Evolutionary conservation across 2,113 vertebrate genomes (phyloP).

Genomic region (Cottus gobio): DNA sequence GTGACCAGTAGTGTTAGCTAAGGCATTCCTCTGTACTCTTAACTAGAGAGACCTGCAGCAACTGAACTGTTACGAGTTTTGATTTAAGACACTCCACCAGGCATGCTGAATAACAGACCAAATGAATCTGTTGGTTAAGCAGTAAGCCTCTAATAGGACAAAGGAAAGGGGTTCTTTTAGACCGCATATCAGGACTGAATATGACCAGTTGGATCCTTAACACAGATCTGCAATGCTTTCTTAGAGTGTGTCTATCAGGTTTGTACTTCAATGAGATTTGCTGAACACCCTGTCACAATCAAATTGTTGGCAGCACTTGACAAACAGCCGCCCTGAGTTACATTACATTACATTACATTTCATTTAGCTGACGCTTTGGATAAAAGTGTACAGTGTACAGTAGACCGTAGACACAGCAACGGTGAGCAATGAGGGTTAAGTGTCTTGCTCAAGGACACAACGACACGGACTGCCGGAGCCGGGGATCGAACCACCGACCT

Average conservation of each 20-base stretch:
- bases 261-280: constrained; percentile 17
- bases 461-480: too few species aligned
- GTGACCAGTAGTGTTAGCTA: constrained; percentile 39
- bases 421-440: too few species aligned
- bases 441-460: too few species aligned
- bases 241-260: constrained; percentile 2
- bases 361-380: too few species aligned
- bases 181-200: not conserved
- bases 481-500: too few species aligned
- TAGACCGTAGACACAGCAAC: too few species aligned
- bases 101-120: not conserved
- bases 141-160: not conserved
- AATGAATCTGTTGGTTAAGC: not conserved
- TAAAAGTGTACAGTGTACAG: too few species aligned
- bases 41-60: not conserved
- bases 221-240: not conserved
- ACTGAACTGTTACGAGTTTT: not conserved
- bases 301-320: constrained; percentile 43
- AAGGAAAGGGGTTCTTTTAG: not conserved
- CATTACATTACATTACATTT: too few species aligned
- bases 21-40: constrained; percentile 46
- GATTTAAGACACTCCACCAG: not conserved
- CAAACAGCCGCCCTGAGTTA: constrained; percentile 34
- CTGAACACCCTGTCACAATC: constrained; percentile 48
- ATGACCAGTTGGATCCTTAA: not conserved